Evolutionary conservation across 2,113 vertebrate species (phyloP), one percentile per base, ranked within the genome.

Genomic region (Crotalus horridus): DNA sequence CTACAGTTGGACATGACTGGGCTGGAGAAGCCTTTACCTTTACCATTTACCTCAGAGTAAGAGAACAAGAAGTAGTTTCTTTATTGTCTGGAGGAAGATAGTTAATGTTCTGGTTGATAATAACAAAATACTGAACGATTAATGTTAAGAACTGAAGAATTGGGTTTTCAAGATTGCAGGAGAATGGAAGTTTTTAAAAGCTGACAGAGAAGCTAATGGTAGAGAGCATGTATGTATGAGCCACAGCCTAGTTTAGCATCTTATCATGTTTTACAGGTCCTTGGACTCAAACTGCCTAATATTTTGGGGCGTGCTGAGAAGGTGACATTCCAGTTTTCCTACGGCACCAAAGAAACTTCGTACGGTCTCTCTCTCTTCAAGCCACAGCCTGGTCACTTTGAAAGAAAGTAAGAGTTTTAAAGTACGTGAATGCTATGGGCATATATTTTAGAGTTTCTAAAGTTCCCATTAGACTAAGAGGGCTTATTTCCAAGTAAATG

Each of bases 301-400:
- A 96, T 98, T 89, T 94, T 99, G 0, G 99, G 99, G 26, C 98
- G 99, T 48, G 99, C 99, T 23, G 99, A 99, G 95, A 99, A 99
- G 95, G 98, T 99, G 86, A 99, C 99, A 53, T 99, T 99, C 95
- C 99, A 99, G 97, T 99, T 99, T 96, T 99, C 99, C 29, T 99
- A 99, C 0, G 99, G 99, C 88, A 99, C 99, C n/a, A 99, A 99
- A 95, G 99, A 99, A 96, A 99, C 99, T 0, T 99, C 99, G 0
- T 99, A 99, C 0, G 99, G 99, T 92, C 96, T 99, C 81, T 99
- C 99, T 1, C 98, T 99, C 98, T 99, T 99, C 97, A 99, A 99
- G 95, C 99, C 99, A 3, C 99, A 98, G 96, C 98, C 98, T 0
- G 99, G 99, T 85, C 97, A 97, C 96, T 99, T 99, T 64, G 98